Evolutionary conservation across 2,888 invertebrate species (phyloP).

Genomic region (Nomada flava): DNA sequence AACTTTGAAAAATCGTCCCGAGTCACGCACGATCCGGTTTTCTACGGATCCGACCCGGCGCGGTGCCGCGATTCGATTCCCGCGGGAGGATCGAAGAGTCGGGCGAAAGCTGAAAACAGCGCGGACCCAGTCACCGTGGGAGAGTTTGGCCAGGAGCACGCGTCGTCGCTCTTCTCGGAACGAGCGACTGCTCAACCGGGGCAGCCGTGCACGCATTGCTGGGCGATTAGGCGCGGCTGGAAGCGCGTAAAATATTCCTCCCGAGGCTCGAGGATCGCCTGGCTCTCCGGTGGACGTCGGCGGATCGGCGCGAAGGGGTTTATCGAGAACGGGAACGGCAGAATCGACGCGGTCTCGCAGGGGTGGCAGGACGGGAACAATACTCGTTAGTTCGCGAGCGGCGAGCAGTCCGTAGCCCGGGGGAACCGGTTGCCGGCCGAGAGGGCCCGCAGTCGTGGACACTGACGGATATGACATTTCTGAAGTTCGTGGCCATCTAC

Average conservation of each 20-base stretch:
- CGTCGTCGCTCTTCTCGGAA: constrained; percentile 4
- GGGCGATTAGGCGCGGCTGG: constrained; percentile 75
- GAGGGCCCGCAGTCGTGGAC: constrained; percentile 60
- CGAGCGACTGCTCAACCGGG: constrained; percentile 75
- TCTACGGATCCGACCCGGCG: constrained; percentile 6
- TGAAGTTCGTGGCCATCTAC: constrained; percentile 75
- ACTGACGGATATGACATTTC: constrained; percentile 83
- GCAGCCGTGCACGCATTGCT: constrained; percentile 77
- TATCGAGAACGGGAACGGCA: not conserved
- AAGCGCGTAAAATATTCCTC: constrained; percentile 42
- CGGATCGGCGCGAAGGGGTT: too few relatives aligned
- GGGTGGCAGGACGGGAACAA: too few relatives aligned
- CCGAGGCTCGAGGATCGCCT: not conserved
- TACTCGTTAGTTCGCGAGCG: not conserved
- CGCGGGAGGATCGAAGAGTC: constrained; percentile 4
- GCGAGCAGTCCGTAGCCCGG: not conserved
- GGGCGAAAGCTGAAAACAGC: too few relatives aligned
- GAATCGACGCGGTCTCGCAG: not conserved
- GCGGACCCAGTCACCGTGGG: not conserved
- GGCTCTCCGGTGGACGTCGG: too few relatives aligned
- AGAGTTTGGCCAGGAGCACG: not conserved
- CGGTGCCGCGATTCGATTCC: constrained; percentile 17
- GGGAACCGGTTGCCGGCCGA: not conserved
- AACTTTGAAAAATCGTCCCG: constrained; percentile 78
- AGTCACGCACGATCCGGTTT: constrained; percentile 74